phyloP scores from a whole-genome alignment of 2,797 vertebrate species.

The Phoeniculus purpureus region DNA sequence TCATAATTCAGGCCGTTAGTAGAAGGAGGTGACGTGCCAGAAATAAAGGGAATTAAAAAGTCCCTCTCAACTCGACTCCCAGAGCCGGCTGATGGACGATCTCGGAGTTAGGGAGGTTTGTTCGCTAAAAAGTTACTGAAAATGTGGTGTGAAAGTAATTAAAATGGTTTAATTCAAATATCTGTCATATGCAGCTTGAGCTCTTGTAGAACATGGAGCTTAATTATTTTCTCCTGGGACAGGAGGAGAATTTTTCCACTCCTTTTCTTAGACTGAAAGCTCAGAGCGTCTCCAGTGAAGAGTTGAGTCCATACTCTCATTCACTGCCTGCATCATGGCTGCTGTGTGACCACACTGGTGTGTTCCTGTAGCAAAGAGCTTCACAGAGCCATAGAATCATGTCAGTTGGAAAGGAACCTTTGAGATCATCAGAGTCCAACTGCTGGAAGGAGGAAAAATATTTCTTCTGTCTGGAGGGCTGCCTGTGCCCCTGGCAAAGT shows the following conservation, averaged over 20 bases:
- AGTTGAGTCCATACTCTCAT: background rate
- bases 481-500: constrained; percentile 71
- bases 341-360: background rate
- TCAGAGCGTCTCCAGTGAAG: background rate
- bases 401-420: too few relatives aligned
- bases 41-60: background rate
- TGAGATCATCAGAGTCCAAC: too few relatives aligned
- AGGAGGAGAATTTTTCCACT: background rate
- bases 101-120: constrained; percentile 2
- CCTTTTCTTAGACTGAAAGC: background rate
- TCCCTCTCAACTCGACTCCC: background rate
- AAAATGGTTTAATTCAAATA: constrained; percentile 25
- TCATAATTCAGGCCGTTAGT: background rate
- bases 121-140: constrained; percentile 25
- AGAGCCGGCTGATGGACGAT: constrained; percentile 10
- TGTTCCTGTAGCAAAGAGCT: background rate
- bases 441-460: background rate
- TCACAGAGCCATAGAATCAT: background rate
- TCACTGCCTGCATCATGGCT: background rate
- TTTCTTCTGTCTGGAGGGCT: constrained; percentile 72
- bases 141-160: constrained; percentile 23
- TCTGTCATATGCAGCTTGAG: background rate
- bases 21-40: background rate
- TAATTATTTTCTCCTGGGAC: background rate
- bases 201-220: background rate